Conservation (phyloP, 2,888 invertebrate genomes). For the Hydropsyche betteni region DNA sequence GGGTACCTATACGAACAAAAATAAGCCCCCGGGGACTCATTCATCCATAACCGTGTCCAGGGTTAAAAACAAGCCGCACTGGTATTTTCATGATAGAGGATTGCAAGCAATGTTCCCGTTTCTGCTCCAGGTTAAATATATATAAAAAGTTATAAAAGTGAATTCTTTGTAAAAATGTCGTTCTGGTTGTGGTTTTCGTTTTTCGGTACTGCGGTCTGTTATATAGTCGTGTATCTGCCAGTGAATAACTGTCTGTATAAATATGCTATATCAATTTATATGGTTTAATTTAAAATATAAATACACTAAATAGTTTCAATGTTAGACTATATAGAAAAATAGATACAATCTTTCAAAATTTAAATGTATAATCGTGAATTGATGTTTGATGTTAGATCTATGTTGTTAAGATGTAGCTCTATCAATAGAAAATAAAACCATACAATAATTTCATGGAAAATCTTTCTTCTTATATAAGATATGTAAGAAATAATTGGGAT, state of each 20-base stretch:
- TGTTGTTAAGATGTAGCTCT: slow-evolving; percentile 22
- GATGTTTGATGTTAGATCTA: slow-evolving; percentile 26
- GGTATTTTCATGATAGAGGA: slow-evolving; percentile 11
- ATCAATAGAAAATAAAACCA: slow-evolving; percentile 33
- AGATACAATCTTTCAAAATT: too few relatives aligned
- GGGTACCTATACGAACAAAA: slow-evolving; percentile 23
- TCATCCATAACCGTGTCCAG: slow-evolving; percentile 30
- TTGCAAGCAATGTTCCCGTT: neutral
- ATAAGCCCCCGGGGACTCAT: slow-evolving; percentile 32
- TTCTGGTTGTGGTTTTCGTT: neutral
- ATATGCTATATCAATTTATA: neutral
- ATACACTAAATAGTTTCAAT: neutral
- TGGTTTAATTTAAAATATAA: neutral
- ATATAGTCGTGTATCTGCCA: neutral
- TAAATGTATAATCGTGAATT: neutral
- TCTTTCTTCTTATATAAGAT: too few relatives aligned
- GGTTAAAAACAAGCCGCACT: slow-evolving; percentile 18
- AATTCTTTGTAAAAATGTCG: neutral
- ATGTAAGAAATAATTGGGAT: too few relatives aligned
- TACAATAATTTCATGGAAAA: neutral
- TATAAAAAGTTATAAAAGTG: neutral
- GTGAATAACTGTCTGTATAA: neutral
- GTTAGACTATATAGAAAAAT: neutral
- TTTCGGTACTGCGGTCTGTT: neutral
- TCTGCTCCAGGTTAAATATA: neutral